These are phyloP conservation scores for Polia nebulosa DNA, from an alignment of 2,888 invertebrate genomes.

Conservation along the genomic window DNA sequence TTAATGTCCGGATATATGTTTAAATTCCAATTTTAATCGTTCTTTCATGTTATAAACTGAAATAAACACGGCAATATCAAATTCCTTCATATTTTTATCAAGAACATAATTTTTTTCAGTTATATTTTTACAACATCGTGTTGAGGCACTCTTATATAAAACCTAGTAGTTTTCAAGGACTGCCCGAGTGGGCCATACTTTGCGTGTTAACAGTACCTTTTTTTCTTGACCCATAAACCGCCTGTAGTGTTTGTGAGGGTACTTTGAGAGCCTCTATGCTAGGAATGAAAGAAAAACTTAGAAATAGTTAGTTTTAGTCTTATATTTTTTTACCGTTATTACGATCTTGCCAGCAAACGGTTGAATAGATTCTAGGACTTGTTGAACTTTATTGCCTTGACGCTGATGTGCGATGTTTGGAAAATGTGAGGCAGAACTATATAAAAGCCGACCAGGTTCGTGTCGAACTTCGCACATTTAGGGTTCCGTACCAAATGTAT, in stretches of 20 bases:
- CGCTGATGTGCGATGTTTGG: not conserved
- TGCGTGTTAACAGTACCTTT: constrained; percentile 54
- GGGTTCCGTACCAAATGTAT: too few species aligned
- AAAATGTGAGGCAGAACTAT: too few species aligned
- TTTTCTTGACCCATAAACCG: constrained; percentile 53
- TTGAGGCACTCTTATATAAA: constrained; percentile 21
- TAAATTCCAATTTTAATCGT: constrained; percentile 3
- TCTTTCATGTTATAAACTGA: not conserved
- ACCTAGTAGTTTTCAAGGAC: constrained; percentile 52
- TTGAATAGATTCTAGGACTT: not conserved
- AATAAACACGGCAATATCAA: not conserved
- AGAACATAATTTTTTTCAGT: not conserved
- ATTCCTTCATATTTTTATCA: constrained; percentile 10
- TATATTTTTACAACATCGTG: constrained; percentile 26
- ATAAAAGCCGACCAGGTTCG: too few species aligned
- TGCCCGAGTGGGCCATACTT: constrained; percentile 31
- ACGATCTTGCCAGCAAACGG: not conserved
- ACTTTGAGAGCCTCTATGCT: constrained; percentile 20
- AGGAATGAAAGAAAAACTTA: constrained; percentile 46
- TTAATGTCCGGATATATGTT: not conserved
- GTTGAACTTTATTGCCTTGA: not conserved
- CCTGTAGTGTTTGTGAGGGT: constrained; percentile 55
- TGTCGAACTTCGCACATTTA: too few species aligned
- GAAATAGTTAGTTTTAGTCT: constrained; percentile 2
- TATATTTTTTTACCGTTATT: constrained; percentile 2